A percentile compares a stretch with the other conserved stretches of the same genome.
These are phyloP conservation scores for Platycercus adscitus DNA, from an alignment of 2,113 vertebrate genomes.

Conservation along the genomic window DNA sequence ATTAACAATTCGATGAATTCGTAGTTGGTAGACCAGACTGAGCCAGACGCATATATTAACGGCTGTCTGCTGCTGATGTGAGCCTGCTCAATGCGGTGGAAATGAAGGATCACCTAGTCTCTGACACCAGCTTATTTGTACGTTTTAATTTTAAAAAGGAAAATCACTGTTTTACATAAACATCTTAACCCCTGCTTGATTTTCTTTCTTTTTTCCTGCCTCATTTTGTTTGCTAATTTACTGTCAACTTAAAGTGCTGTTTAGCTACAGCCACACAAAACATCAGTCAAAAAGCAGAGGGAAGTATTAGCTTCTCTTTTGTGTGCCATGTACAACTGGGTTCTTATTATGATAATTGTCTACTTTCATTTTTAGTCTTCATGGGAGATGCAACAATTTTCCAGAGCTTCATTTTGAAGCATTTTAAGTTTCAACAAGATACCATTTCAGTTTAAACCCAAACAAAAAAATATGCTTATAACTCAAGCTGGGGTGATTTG, in stretches of 20 bases:
- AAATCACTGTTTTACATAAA: slow-evolving; percentile 76
- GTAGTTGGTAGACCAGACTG: slow-evolving; percentile 87
- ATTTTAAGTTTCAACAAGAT: slow-evolving; percentile 33
- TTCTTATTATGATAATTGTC: slow-evolving; percentile 64
- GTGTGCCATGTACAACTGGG: slow-evolving; percentile 51
- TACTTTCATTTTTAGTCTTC: slow-evolving; percentile 65
- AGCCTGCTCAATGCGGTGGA: slow-evolving; percentile 86
- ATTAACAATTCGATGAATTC: slow-evolving; percentile 88
- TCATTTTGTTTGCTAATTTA: slow-evolving; percentile 69
- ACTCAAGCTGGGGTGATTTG: not conserved
- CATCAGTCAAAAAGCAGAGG: slow-evolving; percentile 59
- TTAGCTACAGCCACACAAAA: slow-evolving; percentile 58
- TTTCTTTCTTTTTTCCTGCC: slow-evolving; percentile 41
- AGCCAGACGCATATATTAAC: slow-evolving; percentile 98
- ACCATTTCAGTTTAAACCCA: slow-evolving; percentile 29
- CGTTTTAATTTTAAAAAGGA: slow-evolving; percentile 79
- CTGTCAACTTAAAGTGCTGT: slow-evolving; percentile 59
- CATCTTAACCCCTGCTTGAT: slow-evolving; percentile 57
- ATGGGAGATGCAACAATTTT: slow-evolving; percentile 55
- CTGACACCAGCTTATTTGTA: slow-evolving; percentile 80
- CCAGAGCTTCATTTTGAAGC: slow-evolving; percentile 3
- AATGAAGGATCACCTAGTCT: slow-evolving; percentile 82
- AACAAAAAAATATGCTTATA: slow-evolving; percentile 2
- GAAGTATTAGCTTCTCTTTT: slow-evolving; percentile 66
- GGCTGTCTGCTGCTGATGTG: slow-evolving; percentile 89